phyloP scores from a whole-genome alignment of 2,888 invertebrate genomes.

The Synergus itoensis region DNA sequence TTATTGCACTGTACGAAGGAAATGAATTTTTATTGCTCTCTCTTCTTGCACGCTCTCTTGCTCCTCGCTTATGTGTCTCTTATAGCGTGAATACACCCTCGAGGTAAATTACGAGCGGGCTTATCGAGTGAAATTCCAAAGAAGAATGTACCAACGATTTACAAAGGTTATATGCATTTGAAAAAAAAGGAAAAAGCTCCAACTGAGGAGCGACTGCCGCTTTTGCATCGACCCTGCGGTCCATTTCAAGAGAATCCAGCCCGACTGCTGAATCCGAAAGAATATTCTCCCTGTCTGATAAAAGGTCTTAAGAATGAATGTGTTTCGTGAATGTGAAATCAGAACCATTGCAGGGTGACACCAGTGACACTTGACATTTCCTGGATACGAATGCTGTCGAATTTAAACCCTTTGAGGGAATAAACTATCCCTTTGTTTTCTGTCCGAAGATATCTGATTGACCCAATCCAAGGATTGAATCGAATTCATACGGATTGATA shows the following conservation, averaged over 20 bases:
- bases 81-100: neutral
- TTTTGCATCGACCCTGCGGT: neutral
- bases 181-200: neutral
- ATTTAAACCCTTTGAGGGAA: neutral
- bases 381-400: neutral
- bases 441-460: neutral
- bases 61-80: neutral
- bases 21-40: slow-evolving; percentile 19
- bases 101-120: neutral
- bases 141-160: neutral
- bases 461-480: no score
- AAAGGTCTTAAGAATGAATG: neutral
- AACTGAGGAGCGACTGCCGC: neutral
- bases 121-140: neutral
- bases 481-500: no score
- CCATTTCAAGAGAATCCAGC: neutral
- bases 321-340: neutral
- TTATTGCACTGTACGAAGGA: slow-evolving; percentile 18
- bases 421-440: neutral
- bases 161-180: neutral
- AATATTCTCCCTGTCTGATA: neutral
- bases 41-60: neutral
- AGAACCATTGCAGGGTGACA: neutral
- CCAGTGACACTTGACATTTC: neutral
- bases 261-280: neutral